Percentiles rank a stretch among this genome's conserved stretches.
Conservation (phyloP, 2,888 invertebrate genomes). For the Andricus quercusramuli region DNA sequence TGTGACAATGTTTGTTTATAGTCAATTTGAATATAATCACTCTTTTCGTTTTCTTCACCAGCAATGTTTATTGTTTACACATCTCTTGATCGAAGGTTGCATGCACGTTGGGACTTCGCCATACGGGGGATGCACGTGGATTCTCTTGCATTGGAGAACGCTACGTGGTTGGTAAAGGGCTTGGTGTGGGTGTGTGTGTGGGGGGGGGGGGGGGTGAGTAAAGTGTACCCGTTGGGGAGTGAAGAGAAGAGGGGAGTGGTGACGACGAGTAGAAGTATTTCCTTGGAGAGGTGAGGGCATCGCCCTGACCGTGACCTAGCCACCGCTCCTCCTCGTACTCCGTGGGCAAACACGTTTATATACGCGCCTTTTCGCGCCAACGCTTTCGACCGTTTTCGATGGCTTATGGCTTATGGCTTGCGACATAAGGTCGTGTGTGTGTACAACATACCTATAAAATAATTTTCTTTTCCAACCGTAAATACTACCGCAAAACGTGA, state of each 20-base stretch:
- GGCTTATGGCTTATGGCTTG: constrained; percentile 41
- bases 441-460: neutral
- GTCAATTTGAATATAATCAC: neutral
- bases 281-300: constrained; percentile 73
- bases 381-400: constrained; percentile 48
- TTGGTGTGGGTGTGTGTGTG: constrained; percentile 42
- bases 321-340: constrained; percentile 68
- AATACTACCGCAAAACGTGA: neutral
- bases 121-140: neutral
- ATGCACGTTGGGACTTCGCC: neutral
- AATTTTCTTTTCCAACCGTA: neutral
- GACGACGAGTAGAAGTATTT: constrained; percentile 55
- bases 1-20: neutral
- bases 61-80: neutral
- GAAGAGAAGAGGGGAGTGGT: constrained; percentile 48
- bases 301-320: constrained; percentile 79
- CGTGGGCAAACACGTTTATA: constrained; percentile 60
- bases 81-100: neutral
- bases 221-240: constrained; percentile 11
- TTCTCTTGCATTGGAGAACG: constrained; percentile 19
- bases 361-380: constrained; percentile 50
- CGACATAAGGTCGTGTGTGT: neutral
- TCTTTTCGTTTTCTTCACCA: neutral
- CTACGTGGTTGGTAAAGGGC: constrained; percentile 29
- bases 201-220: constrained; percentile 36